Evolutionary conservation across 2,113 vertebrate genomes (phyloP), one percentile per base, ranked within the genome.

Genomic region (Brienomyrus brachyistius): DNA sequence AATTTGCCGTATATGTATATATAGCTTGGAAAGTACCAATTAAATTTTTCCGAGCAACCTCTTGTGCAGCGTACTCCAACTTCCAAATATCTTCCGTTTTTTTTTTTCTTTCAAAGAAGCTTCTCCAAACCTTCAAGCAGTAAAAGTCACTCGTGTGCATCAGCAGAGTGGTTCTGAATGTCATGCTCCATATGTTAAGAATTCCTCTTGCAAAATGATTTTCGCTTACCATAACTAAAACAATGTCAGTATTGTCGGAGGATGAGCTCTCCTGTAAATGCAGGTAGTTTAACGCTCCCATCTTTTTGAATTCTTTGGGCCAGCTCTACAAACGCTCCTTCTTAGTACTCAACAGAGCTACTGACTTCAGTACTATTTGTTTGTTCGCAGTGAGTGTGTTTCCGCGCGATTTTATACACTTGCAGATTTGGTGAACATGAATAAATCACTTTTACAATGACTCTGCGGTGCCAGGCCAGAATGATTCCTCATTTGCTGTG

Each of bases 81-180:
- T 87, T 87, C 85, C 31, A 87, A 87, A 40, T 87, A 48, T 52
- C 50, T 86, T 43, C 74, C 5, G 0, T 43, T 43, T 52, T 86
- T 86, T 86, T 86, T 86, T 86, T 86, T n/a, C n/a, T 86, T 1
- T 54, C 27, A 52, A 52, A 35, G 85, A 52, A 15, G 50, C 51
- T 87, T 35, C 50, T 87, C 50, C 85, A 87, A 87, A 54, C 27
- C 51, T 35, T 54, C 8, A 21, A 56, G 50, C 51, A 56, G 50
- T 87, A 87, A 87, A 87, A 87, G 27, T 87, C 85, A 40, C 27
- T 19, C 85, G 56, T 56, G 85, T 87, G 85, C 85, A 87, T 54
- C 85, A 31, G 31, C 85, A 54, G 85, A 40, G n/a, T 87, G 48
- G 56, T 87, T 87, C 17, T 87, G 51, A 87, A 54, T 35, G 51